Percentiles rank a stretch among this genome's conserved stretches.
These are phyloP conservation scores for Crypturellus undulatus DNA, from an alignment of 2,113 vertebrate species.

Conservation along the genomic window DNA sequence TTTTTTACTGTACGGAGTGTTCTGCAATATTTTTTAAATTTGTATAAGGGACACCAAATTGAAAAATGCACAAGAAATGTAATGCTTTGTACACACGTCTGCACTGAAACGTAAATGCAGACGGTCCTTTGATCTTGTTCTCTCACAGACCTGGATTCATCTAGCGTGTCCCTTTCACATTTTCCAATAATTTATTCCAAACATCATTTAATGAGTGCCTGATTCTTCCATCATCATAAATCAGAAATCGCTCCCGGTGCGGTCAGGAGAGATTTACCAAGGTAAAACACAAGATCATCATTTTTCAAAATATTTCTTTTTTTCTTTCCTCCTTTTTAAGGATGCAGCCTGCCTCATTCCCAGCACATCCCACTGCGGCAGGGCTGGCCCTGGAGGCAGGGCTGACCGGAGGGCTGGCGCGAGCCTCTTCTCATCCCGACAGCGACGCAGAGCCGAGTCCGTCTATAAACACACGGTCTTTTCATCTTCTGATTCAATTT, in stretches of 20 bases:
- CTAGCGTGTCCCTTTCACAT: background rate
- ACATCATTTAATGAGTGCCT: background rate
- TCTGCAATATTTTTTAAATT: conserved; percentile 27
- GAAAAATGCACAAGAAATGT: background rate
- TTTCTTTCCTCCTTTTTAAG: background rate
- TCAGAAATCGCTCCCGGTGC: background rate
- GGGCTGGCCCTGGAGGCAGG: fast-evolving
- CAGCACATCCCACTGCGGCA: fast-evolving
- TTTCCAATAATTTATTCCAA: background rate
- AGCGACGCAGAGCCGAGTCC: background rate
- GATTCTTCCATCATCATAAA: background rate
- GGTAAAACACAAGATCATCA: background rate
- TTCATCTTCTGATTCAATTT: background rate
- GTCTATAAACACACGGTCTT: background rate
- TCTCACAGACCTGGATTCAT: background rate
- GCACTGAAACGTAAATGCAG: background rate
- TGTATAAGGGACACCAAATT: conserved; percentile 3
- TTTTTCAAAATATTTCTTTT: background rate
- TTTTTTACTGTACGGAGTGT: conserved; percentile 21
- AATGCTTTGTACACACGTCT: background rate
- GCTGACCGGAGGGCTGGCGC: background rate
- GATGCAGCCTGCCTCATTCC: background rate
- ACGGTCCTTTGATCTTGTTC: fast-evolving
- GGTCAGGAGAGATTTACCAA: background rate
- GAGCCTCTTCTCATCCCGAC: background rate